phyloP scores from a whole-genome alignment of 2,797 vertebrate species.

The Sebastolobus altivelis region DNA sequence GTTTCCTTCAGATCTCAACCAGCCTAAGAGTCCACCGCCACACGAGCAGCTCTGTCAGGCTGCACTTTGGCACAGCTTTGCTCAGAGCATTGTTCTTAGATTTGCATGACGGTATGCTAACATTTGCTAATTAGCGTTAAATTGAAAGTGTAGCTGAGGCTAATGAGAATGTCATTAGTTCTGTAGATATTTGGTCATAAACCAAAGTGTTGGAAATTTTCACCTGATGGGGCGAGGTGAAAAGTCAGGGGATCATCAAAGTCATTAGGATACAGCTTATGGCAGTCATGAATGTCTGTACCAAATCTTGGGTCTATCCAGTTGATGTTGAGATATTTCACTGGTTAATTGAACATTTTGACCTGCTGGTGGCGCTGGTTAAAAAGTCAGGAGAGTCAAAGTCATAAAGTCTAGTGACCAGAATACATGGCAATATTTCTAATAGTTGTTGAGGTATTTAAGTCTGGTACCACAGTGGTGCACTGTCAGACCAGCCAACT shows the following conservation, averaged over 20 bases:
- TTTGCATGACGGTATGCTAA: background rate
- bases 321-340: too few species aligned
- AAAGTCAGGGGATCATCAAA: too few species aligned
- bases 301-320: too few species aligned
- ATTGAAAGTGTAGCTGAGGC: background rate
- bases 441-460: background rate
- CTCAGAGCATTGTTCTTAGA: background rate
- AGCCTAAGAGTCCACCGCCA: background rate
- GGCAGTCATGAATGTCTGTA: too few species aligned
- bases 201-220: background rate
- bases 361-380: too few species aligned
- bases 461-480: background rate
- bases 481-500: background rate
- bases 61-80: background rate
- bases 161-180: background rate
- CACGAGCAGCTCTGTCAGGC: background rate
- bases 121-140: background rate
- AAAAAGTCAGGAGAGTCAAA: background rate
- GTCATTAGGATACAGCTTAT: too few species aligned
- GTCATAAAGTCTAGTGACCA: background rate
- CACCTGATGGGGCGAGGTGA: too few species aligned
- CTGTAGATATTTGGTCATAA: background rate
- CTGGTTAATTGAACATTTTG: too few species aligned
- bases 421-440: background rate
- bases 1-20: background rate